phyloP scores from a whole-genome alignment of 2,797 vertebrate genomes.

The Helostoma temminkii region DNA sequence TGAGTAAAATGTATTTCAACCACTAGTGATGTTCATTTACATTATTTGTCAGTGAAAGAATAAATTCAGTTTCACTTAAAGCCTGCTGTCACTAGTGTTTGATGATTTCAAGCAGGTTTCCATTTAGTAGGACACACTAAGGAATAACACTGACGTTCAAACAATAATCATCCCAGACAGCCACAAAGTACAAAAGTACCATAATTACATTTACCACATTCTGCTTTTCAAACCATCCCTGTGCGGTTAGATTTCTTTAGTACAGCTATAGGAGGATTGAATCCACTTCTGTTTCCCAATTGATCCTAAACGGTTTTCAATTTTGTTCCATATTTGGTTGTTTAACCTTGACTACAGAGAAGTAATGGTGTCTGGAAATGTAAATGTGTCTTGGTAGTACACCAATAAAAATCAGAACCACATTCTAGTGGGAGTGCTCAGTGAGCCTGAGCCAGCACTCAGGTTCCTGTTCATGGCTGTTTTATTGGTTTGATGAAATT shows the following conservation, averaged over 20 bases:
- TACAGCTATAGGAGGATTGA: constrained; percentile 30
- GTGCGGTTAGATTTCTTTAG: constrained; percentile 31
- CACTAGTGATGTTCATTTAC: background rate
- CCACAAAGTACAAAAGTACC: constrained; percentile 42
- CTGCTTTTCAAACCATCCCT: constrained; percentile 43
- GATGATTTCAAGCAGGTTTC: constrained; percentile 31
- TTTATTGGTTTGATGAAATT: constrained; percentile 14
- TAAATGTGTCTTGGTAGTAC: constrained; percentile 16
- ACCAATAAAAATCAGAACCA: constrained; percentile 9
- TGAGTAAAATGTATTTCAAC: background rate
- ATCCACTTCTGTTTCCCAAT: constrained; percentile 18
- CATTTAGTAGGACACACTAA: constrained; percentile 36
- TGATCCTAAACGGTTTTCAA: constrained; percentile 43
- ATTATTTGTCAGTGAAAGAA: background rate
- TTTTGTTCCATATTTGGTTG: constrained; percentile 31
- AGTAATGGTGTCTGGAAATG: constrained; percentile 8
- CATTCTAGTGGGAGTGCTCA: background rate
- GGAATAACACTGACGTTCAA: constrained; percentile 52
- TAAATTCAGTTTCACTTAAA: background rate
- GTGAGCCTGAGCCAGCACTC: constrained; percentile 11
- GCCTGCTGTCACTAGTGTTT: constrained; percentile 17
- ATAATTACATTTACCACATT: constrained; percentile 59
- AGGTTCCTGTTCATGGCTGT: background rate
- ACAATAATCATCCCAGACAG: constrained; percentile 41
- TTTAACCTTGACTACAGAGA: constrained; percentile 41